These are phyloP conservation scores for Onychomys leucogaster DNA, from an alignment of 2,797 vertebrate species.

Conservation along the genomic window DNA sequence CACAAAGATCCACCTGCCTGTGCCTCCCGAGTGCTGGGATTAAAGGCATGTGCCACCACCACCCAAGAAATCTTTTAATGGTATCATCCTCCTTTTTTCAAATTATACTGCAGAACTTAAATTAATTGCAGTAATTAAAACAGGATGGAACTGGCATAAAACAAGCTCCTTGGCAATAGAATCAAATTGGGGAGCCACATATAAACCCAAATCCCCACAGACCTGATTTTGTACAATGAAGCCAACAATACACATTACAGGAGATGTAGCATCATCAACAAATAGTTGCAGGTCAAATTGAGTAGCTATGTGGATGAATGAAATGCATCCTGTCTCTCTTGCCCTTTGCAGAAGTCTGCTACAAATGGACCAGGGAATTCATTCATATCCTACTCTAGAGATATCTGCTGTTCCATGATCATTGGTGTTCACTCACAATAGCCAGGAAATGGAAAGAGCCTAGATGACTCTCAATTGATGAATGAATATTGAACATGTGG, in stretches of 20 bases:
- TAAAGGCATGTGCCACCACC: too few species aligned
- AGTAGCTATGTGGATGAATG: neutral
- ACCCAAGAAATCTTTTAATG: neutral
- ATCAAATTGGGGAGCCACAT: neutral
- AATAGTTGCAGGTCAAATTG: neutral
- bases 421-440: neutral
- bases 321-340: neutral
- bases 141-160: neutral
- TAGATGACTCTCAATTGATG: neutral
- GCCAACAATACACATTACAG: neutral
- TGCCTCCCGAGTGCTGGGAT: too few species aligned
- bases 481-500: neutral
- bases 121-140: neutral
- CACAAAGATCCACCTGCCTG: too few species aligned
- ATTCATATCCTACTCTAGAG: neutral
- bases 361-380: neutral
- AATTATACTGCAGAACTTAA: neutral
- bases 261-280: neutral
- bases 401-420: neutral
- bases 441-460: neutral
- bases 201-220: neutral
- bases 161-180: neutral
- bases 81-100: neutral
- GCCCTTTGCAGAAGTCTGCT: neutral
- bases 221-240: neutral